phyloP scores from a whole-genome alignment of 2,797 vertebrate species.

The Manis crassicaudata region DNA sequence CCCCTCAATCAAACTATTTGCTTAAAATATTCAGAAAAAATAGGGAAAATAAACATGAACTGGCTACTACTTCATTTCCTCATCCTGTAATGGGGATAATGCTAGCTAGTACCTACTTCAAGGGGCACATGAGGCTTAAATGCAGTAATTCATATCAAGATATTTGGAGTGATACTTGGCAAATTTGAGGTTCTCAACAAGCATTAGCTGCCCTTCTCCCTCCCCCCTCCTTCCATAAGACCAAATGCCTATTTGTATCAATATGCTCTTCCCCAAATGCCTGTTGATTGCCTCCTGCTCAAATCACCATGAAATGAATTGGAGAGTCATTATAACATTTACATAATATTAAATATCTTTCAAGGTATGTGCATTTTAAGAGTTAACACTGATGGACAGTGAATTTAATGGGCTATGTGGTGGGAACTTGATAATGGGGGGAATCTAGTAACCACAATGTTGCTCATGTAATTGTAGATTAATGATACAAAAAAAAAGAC shows the following conservation, averaged over 20 bases:
- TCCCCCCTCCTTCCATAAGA: background rate
- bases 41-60: background rate
- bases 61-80: background rate
- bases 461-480: too few relatives aligned
- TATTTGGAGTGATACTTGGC: background rate
- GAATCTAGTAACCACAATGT: too few relatives aligned
- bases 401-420: too few relatives aligned
- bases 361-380: conserved; percentile 38
- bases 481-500: too few relatives aligned
- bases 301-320: conserved; percentile 29
- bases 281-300: background rate
- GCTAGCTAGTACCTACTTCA: background rate
- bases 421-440: too few relatives aligned
- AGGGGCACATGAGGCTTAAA: background rate
- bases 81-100: background rate
- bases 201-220: background rate
- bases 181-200: background rate
- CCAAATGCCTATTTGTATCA: background rate
- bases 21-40: conserved; percentile 1
- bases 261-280: background rate
- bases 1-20: background rate
- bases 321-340: conserved; percentile 24
- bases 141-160: background rate
- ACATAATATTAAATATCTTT: conserved; percentile 46
- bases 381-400: background rate